Evolutionary conservation across 1,140 invertebrate genomes (phyloP).

Genomic region (Drosophila sp.): DNA sequence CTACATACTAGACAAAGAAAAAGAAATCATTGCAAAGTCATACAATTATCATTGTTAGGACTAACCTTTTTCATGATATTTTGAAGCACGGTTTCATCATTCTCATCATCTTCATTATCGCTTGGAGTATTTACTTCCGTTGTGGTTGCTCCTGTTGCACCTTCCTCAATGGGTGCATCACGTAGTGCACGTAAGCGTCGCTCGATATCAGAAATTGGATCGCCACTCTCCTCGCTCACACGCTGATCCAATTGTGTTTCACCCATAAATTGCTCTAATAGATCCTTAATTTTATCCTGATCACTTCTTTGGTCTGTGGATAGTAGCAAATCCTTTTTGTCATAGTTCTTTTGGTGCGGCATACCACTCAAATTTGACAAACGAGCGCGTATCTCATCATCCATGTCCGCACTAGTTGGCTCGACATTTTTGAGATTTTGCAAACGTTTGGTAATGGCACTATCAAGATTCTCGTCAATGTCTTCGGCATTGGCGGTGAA

Average conservation of each 20-base stretch:
- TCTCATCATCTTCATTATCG: conserved; percentile 80
- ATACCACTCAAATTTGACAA: conserved; percentile 85
- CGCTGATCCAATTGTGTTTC: conserved; percentile 85
- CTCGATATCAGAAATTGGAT: conserved; percentile 84
- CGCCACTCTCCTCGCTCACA: conserved; percentile 82
- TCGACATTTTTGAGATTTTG: conserved; percentile 85
- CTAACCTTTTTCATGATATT: conserved; percentile 77
- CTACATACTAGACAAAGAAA: conserved; percentile 53
- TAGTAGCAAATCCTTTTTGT: conserved; percentile 70
- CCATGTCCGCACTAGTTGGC: conserved; percentile 20
- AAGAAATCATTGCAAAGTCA: not conserved
- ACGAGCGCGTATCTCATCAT: conserved; percentile 84
- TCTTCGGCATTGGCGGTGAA: conserved; percentile 47
- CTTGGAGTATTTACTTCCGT: conserved; percentile 73
- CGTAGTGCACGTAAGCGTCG: conserved; percentile 82
- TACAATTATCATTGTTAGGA: no score
- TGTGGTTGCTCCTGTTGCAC: not conserved
- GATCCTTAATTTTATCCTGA: conserved; percentile 86
- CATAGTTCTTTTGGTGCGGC: conserved; percentile 73
- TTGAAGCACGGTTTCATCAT: conserved; percentile 82
- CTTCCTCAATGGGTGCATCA: conserved; percentile 62
- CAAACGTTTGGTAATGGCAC: conserved; percentile 84
- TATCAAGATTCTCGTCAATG: conserved; percentile 82
- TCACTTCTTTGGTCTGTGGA: conserved; percentile 84
- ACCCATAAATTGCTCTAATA: conserved; percentile 85